Conservation (phyloP, 1,140 invertebrate genomes). For the Gonatopus flavifemur region DNA sequence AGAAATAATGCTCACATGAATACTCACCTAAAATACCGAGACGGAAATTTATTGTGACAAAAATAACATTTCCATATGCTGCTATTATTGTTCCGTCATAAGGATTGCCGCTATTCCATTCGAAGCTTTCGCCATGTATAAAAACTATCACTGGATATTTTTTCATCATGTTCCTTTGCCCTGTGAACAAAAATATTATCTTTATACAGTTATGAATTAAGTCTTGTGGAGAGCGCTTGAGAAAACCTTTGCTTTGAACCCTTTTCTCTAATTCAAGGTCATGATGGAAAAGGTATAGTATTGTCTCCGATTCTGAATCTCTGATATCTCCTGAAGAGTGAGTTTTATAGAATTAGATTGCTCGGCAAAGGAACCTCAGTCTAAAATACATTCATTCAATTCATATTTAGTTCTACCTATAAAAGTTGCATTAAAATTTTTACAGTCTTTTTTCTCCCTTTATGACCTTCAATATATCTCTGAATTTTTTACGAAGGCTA, state of each 20-base stretch:
- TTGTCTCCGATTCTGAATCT: too few relatives aligned
- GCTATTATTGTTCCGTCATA: slow-evolving; percentile 88
- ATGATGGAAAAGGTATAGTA: too few relatives aligned
- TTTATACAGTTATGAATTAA: not conserved
- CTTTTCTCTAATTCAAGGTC: not conserved
- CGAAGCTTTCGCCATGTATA: slow-evolving; percentile 89
- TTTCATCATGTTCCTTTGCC: slow-evolving; percentile 49
- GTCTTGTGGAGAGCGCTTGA: not conserved
- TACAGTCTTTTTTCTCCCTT: too few relatives aligned
- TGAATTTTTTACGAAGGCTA: too few relatives aligned
- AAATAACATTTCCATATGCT: slow-evolving; percentile 86
- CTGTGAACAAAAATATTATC: slow-evolving; percentile 42
- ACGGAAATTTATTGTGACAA: slow-evolving; percentile 91
- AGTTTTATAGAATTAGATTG: too few relatives aligned
- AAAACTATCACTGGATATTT: slow-evolving; percentile 83
- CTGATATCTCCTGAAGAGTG: too few relatives aligned
- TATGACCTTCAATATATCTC: too few relatives aligned
- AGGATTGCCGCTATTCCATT: slow-evolving; percentile 90
- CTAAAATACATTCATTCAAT: too few relatives aligned
- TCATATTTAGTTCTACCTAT: too few relatives aligned
- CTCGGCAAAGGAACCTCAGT: too few relatives aligned
- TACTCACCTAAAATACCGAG: slow-evolving; percentile 85
- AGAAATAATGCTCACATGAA: too few relatives aligned
- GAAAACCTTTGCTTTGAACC: not conserved
- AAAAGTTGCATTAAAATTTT: too few relatives aligned